phyloP scores from a whole-genome alignment of 2,797 vertebrate genomes.

The Adelosebastes latens region DNA sequence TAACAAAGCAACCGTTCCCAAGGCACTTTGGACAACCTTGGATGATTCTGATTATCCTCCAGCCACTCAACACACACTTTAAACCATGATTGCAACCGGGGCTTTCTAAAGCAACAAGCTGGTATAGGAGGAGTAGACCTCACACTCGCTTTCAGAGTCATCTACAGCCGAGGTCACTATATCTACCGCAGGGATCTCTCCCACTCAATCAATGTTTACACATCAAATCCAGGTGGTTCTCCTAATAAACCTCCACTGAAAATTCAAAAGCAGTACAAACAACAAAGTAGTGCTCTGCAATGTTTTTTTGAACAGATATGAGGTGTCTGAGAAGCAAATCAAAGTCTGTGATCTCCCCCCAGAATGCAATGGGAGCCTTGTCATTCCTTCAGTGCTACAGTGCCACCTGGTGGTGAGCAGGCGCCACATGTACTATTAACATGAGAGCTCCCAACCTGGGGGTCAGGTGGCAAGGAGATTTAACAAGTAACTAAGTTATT shows the following conservation, averaged over 20 bases:
- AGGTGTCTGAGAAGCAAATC: constrained; percentile 35
- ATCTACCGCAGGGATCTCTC: neutral
- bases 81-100: constrained; percentile 22
- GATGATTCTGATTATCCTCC: constrained; percentile 59
- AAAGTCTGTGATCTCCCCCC: constrained; percentile 31
- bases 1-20: constrained; percentile 69
- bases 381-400: constrained; percentile 36
- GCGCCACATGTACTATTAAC: rapidly evolving
- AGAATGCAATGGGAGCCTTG: neutral
- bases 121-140: constrained; percentile 6
- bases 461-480: neutral
- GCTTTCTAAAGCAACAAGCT: constrained; percentile 25
- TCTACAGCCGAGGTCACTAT: constrained; percentile 6
- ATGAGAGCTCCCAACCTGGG: neutral
- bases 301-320: constrained; percentile 15
- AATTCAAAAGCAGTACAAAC: constrained; percentile 11
- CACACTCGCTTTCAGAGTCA: constrained; percentile 4
- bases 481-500: neutral
- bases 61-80: constrained; percentile 39
- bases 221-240: neutral
- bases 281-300: constrained; percentile 21
- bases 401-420: constrained; percentile 71
- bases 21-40: constrained; percentile 57
- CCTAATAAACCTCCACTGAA: neutral
- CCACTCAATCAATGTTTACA: neutral